A percentile compares a stretch with the other conserved stretches of the same genome.
These are phyloP conservation scores for Chamaea fasciata DNA, from an alignment of 2,113 vertebrate genomes.

Conservation along the genomic window DNA sequence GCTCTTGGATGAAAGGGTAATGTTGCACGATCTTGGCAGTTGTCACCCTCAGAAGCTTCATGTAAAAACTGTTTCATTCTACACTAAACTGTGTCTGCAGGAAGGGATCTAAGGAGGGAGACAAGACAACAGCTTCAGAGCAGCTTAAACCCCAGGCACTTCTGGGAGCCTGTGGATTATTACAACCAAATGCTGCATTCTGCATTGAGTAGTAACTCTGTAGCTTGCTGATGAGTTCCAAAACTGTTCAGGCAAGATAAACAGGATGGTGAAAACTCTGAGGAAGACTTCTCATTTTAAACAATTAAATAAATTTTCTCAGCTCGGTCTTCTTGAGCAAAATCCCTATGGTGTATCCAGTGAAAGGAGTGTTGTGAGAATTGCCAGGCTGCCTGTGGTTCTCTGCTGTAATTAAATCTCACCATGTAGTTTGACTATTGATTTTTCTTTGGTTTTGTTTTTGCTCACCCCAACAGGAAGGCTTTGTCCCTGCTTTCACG, in stretches of 20 bases:
- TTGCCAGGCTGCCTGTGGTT: background rate
- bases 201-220: background rate
- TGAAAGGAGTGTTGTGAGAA: background rate
- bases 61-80: background rate
- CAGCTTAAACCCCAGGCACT: background rate
- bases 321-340: background rate
- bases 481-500: background rate
- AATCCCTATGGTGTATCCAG: background rate
- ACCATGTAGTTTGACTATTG: background rate
- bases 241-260: slow-evolving; percentile 37
- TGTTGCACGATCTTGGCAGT: background rate
- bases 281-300: background rate
- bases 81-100: background rate
- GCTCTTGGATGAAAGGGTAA: background rate
- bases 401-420: slow-evolving; percentile 33
- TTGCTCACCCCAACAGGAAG: background rate
- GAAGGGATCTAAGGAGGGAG: background rate
- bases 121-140: background rate
- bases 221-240: slow-evolving; percentile 31
- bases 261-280: slow-evolving; percentile 3
- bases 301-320: background rate
- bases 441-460: background rate
- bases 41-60: background rate
- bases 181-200: background rate
- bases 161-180: background rate